Evolutionary conservation across 2,113 vertebrate species (phyloP).

Genomic region (Oncorhynchus gorbuscha): DNA sequence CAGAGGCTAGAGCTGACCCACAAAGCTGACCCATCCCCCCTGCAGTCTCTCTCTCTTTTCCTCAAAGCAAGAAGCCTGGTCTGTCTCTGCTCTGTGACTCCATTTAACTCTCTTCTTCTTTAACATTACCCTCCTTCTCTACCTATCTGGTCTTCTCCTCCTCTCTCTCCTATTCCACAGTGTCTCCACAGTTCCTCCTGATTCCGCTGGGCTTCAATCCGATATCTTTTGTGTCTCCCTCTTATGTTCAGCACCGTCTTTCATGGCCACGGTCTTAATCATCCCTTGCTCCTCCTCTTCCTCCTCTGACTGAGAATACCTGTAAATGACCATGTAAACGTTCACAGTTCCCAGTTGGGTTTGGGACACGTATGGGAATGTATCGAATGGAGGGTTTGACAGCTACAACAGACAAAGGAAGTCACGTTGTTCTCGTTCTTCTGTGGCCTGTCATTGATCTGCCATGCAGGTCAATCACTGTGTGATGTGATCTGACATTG

Average conservation of each 20-base stretch:
- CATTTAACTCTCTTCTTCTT: slow-evolving; percentile 41
- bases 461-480: slow-evolving; percentile 45
- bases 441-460: slow-evolving; percentile 28
- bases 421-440: slow-evolving; percentile 19
- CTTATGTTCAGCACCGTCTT: neutral
- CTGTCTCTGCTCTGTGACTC: slow-evolving; percentile 33
- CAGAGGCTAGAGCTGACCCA: slow-evolving; percentile 40
- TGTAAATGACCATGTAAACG: neutral
- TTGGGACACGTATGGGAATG: slow-evolving; percentile 29
- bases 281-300: slow-evolving; percentile 12
- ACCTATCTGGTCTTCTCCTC: slow-evolving; percentile 55
- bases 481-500: slow-evolving; percentile 54
- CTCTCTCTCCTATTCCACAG: slow-evolving; percentile 47
- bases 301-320: neutral
- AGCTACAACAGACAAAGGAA: slow-evolving; percentile 40
- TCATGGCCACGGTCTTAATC: neutral
- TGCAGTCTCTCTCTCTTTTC: slow-evolving; percentile 32
- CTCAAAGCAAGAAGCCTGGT: slow-evolving; percentile 55
- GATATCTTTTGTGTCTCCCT: neutral
- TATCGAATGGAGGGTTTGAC: slow-evolving; percentile 31
- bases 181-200: slow-evolving; percentile 45
- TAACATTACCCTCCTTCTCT: neutral
- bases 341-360: slow-evolving; percentile 11
- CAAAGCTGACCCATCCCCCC: slow-evolving; percentile 1
- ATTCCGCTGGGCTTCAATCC: neutral